A percentile compares a stretch with the other conserved stretches of the same genome.
Conservation (phyloP, 2,113 vertebrate species). For the Mellivora capensis region DNA sequence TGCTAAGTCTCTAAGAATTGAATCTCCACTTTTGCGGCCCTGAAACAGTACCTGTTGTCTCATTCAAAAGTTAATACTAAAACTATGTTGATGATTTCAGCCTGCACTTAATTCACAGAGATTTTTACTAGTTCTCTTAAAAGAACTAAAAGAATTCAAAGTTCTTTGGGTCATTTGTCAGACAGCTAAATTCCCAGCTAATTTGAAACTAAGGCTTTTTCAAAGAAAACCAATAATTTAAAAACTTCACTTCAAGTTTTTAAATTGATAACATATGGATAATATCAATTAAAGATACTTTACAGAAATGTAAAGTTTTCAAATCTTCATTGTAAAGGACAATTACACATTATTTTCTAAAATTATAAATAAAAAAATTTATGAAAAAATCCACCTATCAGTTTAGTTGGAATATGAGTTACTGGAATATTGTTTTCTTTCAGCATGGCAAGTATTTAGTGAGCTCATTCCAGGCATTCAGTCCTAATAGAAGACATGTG, state of each 20-base stretch:
- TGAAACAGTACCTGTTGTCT: not conserved
- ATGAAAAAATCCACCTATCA: not conserved
- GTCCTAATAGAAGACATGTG: not conserved
- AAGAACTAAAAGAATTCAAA: not conserved
- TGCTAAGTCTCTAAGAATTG: not conserved
- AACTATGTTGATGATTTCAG: slow-evolving; percentile 3
- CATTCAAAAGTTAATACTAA: not conserved
- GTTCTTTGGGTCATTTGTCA: not conserved
- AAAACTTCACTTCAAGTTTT: not conserved
- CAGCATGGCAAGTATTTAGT: not conserved
- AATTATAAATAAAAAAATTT: not conserved
- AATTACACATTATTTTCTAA: not conserved
- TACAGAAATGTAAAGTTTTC: not conserved
- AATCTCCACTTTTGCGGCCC: not conserved
- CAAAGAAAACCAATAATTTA: not conserved
- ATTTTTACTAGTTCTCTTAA: not conserved
- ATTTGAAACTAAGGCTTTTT: not conserved
- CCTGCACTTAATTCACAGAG: not conserved
- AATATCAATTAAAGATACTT: not conserved
- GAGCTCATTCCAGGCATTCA: not conserved
- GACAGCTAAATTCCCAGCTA: not conserved
- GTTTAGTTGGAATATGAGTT: not conserved
- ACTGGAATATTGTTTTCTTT: not conserved
- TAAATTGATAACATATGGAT: not conserved
- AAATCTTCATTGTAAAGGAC: not conserved